Evolutionary conservation across 2,113 vertebrate genomes (phyloP).

Genomic region (Pseudorectes ferrugineus): DNA sequence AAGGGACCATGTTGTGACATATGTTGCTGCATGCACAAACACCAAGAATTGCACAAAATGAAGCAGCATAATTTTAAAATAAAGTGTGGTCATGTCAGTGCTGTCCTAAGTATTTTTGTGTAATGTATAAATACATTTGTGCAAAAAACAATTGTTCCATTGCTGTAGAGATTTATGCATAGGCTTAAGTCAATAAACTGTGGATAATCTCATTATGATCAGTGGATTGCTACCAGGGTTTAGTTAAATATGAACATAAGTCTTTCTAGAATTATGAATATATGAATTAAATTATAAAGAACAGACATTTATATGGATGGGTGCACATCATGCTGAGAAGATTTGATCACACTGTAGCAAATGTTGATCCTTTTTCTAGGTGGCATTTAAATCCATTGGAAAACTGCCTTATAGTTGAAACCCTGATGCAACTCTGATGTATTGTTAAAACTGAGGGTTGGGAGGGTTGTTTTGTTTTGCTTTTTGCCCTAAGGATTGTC

Average conservation of each 20-base stretch:
- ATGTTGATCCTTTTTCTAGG: not conserved
- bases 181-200: not conserved
- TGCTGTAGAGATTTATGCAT: not conserved
- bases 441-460: not conserved
- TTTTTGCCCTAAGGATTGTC: not conserved
- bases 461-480: not conserved
- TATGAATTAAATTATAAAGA: slow-evolving; percentile 1
- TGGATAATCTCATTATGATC: slow-evolving; percentile 8
- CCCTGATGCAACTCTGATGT: not conserved
- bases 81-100: not conserved
- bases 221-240: not conserved
- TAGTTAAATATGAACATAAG: slow-evolving; percentile 1
- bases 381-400: not conserved
- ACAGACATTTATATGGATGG: not conserved
- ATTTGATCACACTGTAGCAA: not conserved
- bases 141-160: not conserved
- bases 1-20: not conserved
- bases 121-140: not conserved
- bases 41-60: not conserved
- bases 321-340: not conserved
- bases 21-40: not conserved
- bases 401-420: not conserved
- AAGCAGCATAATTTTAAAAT: not conserved
- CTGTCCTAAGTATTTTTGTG: not conserved
- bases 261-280: not conserved